These are phyloP conservation scores for Ceratosolen solmsi DNA, from an alignment of 1,140 invertebrate genomes.

Conservation along the genomic window DNA sequence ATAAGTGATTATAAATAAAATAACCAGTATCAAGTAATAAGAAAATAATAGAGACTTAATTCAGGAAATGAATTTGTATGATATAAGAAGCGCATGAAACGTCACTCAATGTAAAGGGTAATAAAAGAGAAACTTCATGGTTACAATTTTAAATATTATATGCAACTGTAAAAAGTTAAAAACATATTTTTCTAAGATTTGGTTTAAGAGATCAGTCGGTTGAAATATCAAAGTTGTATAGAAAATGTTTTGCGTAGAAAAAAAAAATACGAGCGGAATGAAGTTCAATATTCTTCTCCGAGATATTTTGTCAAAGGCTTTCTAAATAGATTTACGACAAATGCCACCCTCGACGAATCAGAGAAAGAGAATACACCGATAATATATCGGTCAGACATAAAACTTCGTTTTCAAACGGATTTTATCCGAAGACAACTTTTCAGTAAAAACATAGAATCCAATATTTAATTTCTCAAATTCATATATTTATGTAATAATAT, in stretches of 20 bases:
- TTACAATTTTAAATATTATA: no score
- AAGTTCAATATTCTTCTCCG: not conserved
- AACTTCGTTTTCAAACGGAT: conserved; percentile 16
- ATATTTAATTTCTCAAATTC: not conserved
- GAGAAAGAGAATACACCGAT: conserved; percentile 18
- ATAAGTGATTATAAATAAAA: no score
- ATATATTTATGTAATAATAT: not conserved
- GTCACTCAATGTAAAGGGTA: no score
- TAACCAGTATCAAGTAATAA: no score
- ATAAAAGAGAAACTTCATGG: no score
- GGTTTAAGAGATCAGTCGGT: not conserved
- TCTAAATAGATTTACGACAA: conserved; percentile 16
- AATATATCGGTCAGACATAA: conserved; percentile 29
- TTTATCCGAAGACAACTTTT: not conserved
- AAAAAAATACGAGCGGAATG: not conserved
- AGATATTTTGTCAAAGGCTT: conserved; percentile 24
- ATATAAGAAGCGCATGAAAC: no score
- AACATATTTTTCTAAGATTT: not conserved
- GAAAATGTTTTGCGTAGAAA: not conserved
- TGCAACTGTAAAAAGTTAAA: not conserved
- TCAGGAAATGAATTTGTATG: no score
- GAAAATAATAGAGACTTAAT: no score
- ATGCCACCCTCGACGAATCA: not conserved
- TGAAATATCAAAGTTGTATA: not conserved
- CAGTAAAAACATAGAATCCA: not conserved